Evolutionary conservation across 2,113 vertebrate genomes (phyloP), one percentile per base, ranked within the genome.

Genomic region (Anolis carolinensis): DNA sequence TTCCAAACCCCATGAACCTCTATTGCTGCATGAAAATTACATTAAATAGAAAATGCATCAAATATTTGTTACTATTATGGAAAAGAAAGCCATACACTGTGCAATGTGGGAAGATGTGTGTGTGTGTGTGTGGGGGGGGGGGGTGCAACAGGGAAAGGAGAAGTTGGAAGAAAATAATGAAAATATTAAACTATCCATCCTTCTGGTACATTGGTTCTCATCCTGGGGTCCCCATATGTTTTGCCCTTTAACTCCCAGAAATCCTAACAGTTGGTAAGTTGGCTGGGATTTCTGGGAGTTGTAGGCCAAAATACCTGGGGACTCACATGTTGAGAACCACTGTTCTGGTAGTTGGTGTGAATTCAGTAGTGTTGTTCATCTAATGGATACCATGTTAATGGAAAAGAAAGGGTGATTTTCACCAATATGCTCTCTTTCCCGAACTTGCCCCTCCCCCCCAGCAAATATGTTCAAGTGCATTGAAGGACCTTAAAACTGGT

Each of bases 1-100:
- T 91, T 94, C 94, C 39, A 90, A 78, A 93, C 79, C 88, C 73
- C 21, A 48, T 25, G 84, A 92, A 70, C 82, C 25, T 88, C 79
- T 32, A 72, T 0, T 0, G 30, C 59, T 88, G 70, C 82, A 92
- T 76, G 65, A 90, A 82, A 92, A 93, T 92, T 89, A 74, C 9
- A 81, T 91, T 86, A 87, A 92, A 89, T 30, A 84, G 4, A 75
- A 78, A 91, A 90, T 32, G 3, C 62, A 55, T 75, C 83, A 87
- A 84, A 85, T 70, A 11, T 68, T 84, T 87, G 3, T 72, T 91
- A 79, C 21, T 70, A 88, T 82, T 73, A 52, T 8, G 76, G 55
- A 82, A 86, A 84, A 83, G 93, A 88, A 92, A 90, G 90, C 73
- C 50, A 77, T 72, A 3, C 6, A 74, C 10, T n/a, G 83, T 4